These are phyloP conservation scores for Pipistrellus pygmaeus DNA, from an alignment of 2,797 vertebrate genomes.

Conservation along the genomic window DNA sequence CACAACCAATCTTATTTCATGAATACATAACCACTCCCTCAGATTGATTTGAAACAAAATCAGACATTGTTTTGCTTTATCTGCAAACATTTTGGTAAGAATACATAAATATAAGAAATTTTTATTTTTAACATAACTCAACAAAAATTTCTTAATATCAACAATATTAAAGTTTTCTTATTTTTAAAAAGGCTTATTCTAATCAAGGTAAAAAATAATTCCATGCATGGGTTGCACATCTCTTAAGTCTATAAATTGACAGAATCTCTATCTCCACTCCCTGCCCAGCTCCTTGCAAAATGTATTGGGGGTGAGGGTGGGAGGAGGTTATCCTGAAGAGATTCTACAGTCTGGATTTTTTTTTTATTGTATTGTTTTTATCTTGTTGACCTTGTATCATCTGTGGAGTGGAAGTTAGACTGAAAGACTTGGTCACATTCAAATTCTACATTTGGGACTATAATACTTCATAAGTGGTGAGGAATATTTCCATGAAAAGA, in stretches of 20 bases:
- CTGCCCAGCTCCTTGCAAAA: background rate
- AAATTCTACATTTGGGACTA: background rate
- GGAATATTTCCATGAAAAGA: background rate
- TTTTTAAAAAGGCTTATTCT: background rate
- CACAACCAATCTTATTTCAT: background rate
- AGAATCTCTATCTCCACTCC: background rate
- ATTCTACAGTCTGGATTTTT: background rate
- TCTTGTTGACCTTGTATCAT: background rate
- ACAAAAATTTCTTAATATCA: conserved; percentile 13
- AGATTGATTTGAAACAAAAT: background rate
- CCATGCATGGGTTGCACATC: background rate
- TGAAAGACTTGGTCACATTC: background rate
- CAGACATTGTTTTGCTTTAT: background rate
- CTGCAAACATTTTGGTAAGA: background rate
- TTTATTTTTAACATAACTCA: conserved; percentile 3
- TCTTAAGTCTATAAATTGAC: background rate
- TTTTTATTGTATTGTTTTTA: background rate
- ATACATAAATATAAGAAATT: background rate
- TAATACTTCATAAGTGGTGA: background rate
- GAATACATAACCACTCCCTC: background rate
- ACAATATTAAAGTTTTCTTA: background rate
- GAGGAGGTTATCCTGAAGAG: background rate
- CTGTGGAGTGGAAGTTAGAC: background rate
- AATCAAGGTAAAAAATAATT: background rate
- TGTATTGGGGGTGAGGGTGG: background rate